Conservation (phyloP, 1,140 invertebrate genomes). For the Microvelia longipes region DNA sequence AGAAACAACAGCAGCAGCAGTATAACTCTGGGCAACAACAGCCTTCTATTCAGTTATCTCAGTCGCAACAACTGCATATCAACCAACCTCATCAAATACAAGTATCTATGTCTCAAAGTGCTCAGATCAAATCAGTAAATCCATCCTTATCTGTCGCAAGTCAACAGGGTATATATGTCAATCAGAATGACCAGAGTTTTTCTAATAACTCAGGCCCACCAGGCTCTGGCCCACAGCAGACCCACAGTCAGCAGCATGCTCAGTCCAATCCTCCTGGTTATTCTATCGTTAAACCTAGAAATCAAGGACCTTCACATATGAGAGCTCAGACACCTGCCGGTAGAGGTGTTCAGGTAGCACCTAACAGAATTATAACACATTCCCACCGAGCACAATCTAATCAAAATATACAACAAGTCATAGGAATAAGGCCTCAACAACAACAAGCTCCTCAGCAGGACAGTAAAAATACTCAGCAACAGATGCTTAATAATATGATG, state of each 20-base stretch:
- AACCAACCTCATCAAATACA: slow-evolving; percentile 52
- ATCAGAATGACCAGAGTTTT: slow-evolving; percentile 38
- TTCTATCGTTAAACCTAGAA: neutral
- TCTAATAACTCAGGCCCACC: slow-evolving; percentile 48
- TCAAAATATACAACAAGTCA: neutral
- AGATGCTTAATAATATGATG: neutral
- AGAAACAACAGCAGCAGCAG: slow-evolving; percentile 4
- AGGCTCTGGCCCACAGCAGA: slow-evolving; percentile 70
- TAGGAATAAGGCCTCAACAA: neutral
- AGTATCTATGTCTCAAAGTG: slow-evolving; percentile 61
- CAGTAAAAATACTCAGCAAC: neutral
- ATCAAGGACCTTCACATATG: slow-evolving; percentile 22
- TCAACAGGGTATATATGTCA: slow-evolving; percentile 60
- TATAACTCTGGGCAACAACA: neutral
- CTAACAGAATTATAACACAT: neutral
- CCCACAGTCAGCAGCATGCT: slow-evolving; percentile 23
- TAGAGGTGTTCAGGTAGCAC: neutral
- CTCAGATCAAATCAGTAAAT: slow-evolving; percentile 42
- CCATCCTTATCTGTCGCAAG: slow-evolving; percentile 46
- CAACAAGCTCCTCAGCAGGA: neutral
- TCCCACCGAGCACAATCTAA: neutral
- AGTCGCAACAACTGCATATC: slow-evolving; percentile 71
- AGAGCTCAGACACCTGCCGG: neutral
- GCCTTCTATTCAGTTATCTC: slow-evolving; percentile 57
- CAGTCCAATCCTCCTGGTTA: neutral